Evolutionary conservation across 2,113 vertebrate species (phyloP).

Genomic region (Plecotus auritus): DNA sequence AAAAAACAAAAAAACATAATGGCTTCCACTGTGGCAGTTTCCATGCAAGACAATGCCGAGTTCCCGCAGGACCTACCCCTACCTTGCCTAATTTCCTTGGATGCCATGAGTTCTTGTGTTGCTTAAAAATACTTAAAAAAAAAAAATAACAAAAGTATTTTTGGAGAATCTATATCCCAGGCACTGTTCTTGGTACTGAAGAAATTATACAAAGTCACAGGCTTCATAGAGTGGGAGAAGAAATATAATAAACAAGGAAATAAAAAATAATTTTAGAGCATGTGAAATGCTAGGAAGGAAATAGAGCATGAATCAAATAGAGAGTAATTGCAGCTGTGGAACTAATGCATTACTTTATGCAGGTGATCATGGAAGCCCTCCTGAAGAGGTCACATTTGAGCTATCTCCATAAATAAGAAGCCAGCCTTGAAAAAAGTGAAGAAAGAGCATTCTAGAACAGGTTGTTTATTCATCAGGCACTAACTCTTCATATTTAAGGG

Average conservation of each 20-base stretch:
- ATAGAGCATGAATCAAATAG: neutral
- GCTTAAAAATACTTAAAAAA: neutral
- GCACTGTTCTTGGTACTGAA: slow-evolving; percentile 13
- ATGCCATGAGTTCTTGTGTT: neutral
- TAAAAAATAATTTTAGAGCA: neutral
- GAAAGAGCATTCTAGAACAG: neutral
- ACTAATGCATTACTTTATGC: neutral
- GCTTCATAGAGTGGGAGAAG: neutral
- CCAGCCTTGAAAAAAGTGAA: neutral
- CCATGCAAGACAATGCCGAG: neutral
- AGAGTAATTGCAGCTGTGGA: neutral
- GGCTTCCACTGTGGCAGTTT: neutral
- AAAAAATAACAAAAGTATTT: neutral
- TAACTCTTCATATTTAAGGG: neutral
- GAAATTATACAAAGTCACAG: neutral
- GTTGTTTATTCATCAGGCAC: neutral
- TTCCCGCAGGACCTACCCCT: neutral
- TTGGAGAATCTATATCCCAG: neutral
- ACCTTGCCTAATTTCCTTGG: neutral
- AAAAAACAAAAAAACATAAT: neutral
- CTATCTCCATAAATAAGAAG: neutral
- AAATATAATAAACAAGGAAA: neutral
- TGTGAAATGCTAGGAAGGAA: neutral
- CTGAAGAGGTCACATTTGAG: neutral
- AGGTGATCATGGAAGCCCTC: neutral